A percentile compares a stretch with the other conserved stretches of the same genome.
Conservation (phyloP, 2,888 invertebrate species). For the Gryllus longicercus region DNA sequence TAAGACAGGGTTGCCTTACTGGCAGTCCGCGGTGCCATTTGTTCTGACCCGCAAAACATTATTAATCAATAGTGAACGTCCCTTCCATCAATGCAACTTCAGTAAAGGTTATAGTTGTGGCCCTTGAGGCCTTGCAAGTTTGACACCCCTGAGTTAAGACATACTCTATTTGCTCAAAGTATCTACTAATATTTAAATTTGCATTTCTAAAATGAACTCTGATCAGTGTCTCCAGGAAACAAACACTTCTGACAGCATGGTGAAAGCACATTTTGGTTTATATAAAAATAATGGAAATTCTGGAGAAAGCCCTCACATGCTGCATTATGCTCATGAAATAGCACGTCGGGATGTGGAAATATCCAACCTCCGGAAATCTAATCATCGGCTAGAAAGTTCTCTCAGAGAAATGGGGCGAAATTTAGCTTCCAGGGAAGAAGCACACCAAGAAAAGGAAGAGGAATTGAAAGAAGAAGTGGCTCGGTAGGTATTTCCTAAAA, state of each 20-base stretch:
- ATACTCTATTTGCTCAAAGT: no score
- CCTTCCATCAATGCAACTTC: no score
- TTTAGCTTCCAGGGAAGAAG: conserved; percentile 56
- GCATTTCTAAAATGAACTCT: no score
- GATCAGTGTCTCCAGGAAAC: background rate
- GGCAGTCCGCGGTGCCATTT: no score
- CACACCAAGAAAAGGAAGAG: conserved; percentile 52
- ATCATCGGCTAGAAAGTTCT: conserved; percentile 55
- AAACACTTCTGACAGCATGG: background rate
- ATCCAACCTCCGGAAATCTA: conserved; percentile 65
- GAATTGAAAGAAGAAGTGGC: conserved; percentile 63
- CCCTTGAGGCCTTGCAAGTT: no score
- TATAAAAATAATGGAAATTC: conserved; percentile 22
- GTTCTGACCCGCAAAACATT: no score
- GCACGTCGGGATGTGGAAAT: conserved; percentile 78
- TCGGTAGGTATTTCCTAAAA: conserved; percentile 47
- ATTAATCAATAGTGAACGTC: no score
- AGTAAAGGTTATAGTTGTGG: no score
- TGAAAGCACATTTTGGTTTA: background rate
- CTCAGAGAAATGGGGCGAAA: conserved; percentile 57
- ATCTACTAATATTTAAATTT: no score
- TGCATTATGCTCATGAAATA: conserved; percentile 79
- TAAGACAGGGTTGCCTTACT: no score
- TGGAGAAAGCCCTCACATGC: conserved; percentile 63
- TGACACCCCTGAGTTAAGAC: no score